phyloP scores from a whole-genome alignment of 2,797 vertebrate species.

The Tiaroga cobitis region DNA sequence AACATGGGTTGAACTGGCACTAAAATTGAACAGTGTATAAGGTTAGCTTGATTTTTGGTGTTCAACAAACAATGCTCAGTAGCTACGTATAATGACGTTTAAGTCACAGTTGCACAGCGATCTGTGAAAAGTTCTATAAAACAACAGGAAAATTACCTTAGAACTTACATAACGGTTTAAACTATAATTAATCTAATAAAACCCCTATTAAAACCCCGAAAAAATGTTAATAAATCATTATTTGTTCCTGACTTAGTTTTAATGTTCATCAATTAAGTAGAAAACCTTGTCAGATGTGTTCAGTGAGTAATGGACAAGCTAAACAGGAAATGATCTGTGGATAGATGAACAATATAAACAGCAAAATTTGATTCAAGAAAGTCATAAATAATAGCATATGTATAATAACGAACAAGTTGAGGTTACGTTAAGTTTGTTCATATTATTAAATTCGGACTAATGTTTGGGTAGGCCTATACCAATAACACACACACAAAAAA shows the following conservation, averaged over 20 bases:
- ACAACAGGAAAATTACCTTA: background rate
- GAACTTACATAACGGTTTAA: background rate
- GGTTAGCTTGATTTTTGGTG: background rate
- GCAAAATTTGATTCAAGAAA: background rate
- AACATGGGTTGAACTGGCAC: conserved; percentile 92
- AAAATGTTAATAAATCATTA: conserved; percentile 24
- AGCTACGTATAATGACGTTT: background rate
- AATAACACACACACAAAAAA: background rate
- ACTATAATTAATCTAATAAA: conserved; percentile 24
- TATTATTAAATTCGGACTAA: background rate
- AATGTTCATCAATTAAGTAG: conserved; percentile 1
- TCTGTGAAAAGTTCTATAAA: background rate
- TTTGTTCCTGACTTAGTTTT: conserved; percentile 33
- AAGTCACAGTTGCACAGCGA: background rate
- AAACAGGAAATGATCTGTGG: background rate
- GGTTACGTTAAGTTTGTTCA: conserved; percentile 4
- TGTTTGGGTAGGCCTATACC: background rate
- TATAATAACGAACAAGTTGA: background rate
- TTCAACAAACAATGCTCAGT: background rate
- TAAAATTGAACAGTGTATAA: conserved; percentile 62
- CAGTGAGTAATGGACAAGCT: conserved; percentile 53
- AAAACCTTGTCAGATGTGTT: background rate
- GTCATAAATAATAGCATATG: background rate
- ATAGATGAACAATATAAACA: background rate
- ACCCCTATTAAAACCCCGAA: background rate